A percentile compares a stretch with the other conserved stretches of the same genome.
Conservation (phyloP, 2,888 invertebrate genomes). For the Sipha maydis region DNA sequence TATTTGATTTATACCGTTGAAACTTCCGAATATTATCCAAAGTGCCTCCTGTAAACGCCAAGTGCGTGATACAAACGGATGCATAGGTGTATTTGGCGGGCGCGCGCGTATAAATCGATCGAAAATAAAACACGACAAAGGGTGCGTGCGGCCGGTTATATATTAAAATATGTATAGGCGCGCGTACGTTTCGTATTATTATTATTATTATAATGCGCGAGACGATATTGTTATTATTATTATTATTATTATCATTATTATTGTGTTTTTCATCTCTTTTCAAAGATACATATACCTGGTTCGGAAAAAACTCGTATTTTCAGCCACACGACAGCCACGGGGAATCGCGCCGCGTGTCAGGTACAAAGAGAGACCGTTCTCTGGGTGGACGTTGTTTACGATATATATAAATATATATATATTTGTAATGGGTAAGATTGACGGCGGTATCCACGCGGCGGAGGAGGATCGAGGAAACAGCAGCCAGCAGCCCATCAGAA, state of each 20-base stretch:
- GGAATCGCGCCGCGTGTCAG: slow-evolving; percentile 18
- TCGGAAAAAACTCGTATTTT: background rate
- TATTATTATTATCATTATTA: background rate
- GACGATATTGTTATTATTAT: background rate
- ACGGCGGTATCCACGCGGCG: slow-evolving; percentile 20
- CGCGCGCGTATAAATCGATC: background rate
- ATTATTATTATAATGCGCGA: background rate
- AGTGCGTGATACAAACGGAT: no score
- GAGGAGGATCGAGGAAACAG: slow-evolving; percentile 44
- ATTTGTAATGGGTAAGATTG: slow-evolving; percentile 14
- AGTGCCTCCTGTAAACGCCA: no score
- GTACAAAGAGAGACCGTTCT: slow-evolving; percentile 5
- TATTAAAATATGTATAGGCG: background rate
- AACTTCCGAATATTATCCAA: slow-evolving; percentile 13
- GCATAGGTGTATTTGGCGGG: background rate
- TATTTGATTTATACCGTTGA: slow-evolving; percentile 36
- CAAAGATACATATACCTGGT: background rate
- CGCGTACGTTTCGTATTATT: background rate
- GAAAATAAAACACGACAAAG: background rate
- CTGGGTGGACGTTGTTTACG: slow-evolving; percentile 37
- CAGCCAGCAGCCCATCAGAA: slow-evolving; percentile 35
- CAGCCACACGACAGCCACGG: slow-evolving; percentile 32
- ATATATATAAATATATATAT: background rate
- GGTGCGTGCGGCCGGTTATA: background rate
- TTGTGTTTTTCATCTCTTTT: background rate